Evolutionary conservation across 2,113 vertebrate species (phyloP).

Genomic region (Mastomys coucha): DNA sequence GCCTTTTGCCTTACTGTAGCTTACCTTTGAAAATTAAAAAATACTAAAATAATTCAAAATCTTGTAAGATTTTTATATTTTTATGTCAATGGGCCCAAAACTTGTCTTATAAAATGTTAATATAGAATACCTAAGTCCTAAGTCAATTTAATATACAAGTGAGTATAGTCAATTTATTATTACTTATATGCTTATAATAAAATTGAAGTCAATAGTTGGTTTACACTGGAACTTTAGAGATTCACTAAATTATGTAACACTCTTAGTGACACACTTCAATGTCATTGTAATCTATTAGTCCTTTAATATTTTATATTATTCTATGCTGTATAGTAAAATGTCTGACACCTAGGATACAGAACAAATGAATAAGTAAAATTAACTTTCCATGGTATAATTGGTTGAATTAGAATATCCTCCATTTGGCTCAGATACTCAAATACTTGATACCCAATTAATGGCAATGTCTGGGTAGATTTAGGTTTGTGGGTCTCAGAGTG

Average conservation of each 20-base stretch:
- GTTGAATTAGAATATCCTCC: neutral
- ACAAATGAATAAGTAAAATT: neutral
- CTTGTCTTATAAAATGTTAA: neutral
- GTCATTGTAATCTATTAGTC: neutral
- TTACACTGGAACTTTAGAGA: neutral
- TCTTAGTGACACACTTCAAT: neutral
- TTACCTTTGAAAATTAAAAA: neutral
- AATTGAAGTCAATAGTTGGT: neutral
- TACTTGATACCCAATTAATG: neutral
- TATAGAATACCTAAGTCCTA: neutral
- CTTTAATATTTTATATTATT: neutral
- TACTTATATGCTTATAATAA: neutral
- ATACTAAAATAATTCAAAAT: neutral
- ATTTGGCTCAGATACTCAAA: neutral
- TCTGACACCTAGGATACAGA: neutral
- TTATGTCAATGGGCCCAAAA: neutral
- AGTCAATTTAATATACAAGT: neutral
- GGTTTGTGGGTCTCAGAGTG: neutral
- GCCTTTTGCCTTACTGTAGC: neutral
- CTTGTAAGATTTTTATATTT: neutral
- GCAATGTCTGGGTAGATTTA: neutral
- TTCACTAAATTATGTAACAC: neutral
- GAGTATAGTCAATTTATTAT: neutral
- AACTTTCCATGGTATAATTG: neutral
- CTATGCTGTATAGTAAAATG: neutral